A percentile compares a stretch with the other conserved stretches of the same genome.
These are phyloP conservation scores for Schizaphis graminum DNA, from an alignment of 2,888 invertebrate species.

Conservation along the genomic window DNA sequence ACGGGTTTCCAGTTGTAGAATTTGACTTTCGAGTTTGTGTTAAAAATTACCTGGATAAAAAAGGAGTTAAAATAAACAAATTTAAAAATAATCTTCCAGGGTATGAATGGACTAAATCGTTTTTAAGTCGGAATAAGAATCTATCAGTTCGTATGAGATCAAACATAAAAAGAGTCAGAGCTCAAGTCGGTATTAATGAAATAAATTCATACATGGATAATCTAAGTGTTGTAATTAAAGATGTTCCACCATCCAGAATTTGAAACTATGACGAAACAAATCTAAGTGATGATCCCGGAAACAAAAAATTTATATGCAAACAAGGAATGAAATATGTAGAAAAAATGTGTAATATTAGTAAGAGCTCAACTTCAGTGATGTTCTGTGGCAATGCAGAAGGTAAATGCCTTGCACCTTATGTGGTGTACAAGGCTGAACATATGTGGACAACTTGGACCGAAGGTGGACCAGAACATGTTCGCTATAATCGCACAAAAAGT, in stretches of 20 bases:
- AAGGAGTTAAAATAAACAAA: conserved; percentile 45
- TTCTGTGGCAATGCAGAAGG: conserved; percentile 70
- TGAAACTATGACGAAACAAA: no score
- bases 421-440: conserved; percentile 70
- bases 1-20: conserved; percentile 68
- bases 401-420: conserved; percentile 69
- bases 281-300: no score
- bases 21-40: conserved; percentile 41
- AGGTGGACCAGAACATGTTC: conserved; percentile 70
- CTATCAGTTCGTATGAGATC: conserved; percentile 66
- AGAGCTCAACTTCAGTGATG: conserved; percentile 70
- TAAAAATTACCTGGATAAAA: conserved; percentile 64
- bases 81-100: conserved; percentile 69
- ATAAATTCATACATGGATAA: conserved; percentile 68
- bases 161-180: conserved; percentile 68
- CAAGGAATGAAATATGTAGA: conserved; percentile 70
- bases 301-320: conserved; percentile 68
- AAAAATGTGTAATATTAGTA: conserved; percentile 69
- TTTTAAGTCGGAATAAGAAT: conserved; percentile 68
- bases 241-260: conserved; percentile 68
- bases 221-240: conserved; percentile 65
- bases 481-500: conserved; percentile 70
- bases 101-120: conserved; percentile 68
- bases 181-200: conserved; percentile 65
- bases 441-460: conserved; percentile 70